Evolutionary conservation across 2,888 invertebrate species (phyloP).

Genomic region (Drosophila subsilvestris): DNA sequence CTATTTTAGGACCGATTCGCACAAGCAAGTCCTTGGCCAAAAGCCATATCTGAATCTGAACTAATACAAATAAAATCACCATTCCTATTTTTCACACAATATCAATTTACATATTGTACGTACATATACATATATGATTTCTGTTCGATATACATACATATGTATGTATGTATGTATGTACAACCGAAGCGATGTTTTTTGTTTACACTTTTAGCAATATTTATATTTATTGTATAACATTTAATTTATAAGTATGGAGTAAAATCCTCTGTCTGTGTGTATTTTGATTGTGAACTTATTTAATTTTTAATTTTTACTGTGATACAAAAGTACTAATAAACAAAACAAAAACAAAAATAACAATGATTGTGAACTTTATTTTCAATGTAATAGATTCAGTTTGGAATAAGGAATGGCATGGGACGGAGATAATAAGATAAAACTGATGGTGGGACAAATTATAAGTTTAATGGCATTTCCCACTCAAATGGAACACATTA

Average conservation of each 20-base stretch:
- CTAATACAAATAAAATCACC: slow-evolving; percentile 39
- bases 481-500: not conserved
- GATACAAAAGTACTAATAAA: slow-evolving; percentile 69
- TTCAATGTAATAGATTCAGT: not conserved
- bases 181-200: slow-evolving; percentile 20
- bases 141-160: too few species aligned
- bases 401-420: not conserved
- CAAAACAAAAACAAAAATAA: slow-evolving; percentile 60
- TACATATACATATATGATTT: slow-evolving; percentile 32
- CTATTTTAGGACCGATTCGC: slow-evolving; percentile 38
- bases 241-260: slow-evolving; percentile 40
- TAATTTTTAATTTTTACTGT: slow-evolving; percentile 82
- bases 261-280: slow-evolving; percentile 46
- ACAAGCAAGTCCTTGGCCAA: slow-evolving; percentile 32
- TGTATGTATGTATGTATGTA: slow-evolving; percentile 37
- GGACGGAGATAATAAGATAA: not conserved
- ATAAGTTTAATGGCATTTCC: not conserved
- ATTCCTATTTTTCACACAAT: slow-evolving; percentile 50
- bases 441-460: not conserved
- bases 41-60: slow-evolving; percentile 29
- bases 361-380: slow-evolving; percentile 47
- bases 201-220: slow-evolving; percentile 61
- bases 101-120: slow-evolving; percentile 25
- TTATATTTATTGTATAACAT: slow-evolving; percentile 52
- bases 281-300: slow-evolving; percentile 72